Base-by-base conservation (phyloP, 1,140 invertebrate species). In the Pseudomyrmex sp. region DNA sequence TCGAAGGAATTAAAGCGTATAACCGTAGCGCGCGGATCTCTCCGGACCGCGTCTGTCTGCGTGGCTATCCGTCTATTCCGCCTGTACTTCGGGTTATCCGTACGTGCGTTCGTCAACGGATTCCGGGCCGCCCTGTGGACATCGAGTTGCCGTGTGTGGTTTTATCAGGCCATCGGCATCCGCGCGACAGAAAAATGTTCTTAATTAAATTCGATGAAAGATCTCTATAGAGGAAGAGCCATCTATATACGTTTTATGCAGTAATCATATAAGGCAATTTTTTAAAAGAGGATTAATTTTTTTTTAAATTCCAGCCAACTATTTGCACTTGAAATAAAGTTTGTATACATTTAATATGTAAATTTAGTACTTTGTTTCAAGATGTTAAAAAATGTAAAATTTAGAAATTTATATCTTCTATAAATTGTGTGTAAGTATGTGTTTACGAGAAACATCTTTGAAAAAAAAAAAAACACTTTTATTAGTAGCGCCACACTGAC, bases 1-100 rank as follows among this genome's bases (percentile, higher is more conserved):
- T 92, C 93, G 93, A 94, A 94, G 93, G 93, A 94, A 94, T 94
- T 94, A 94, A 94, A 94, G 93, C 91, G 90, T 93, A 94, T 93
- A 91, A 93, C 92, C 86, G 85, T 93, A 90, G 88, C 86, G 89
- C 77, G 89, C 77, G 87, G 88, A 91, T 90, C 87, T 91, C 85
- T 91, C 85, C 76, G 83, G 88, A 88, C 85, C 83, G 87, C 87
- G 89, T 88, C 89, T 84, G 90, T 92, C 90, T 89, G 87, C 85
- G 70, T 62, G 68, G 70, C 70, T 79, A 85, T 87, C 82, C 73
- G 84, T 84, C 83, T 79, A 79, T 74, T 80, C 52, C 77, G 50
- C 35, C 83, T 73, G 76, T 82, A 85, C 82, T 74, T 87, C 62
- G 84, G 76, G 87, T 82, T 83, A 89, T 85, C 73, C 80, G 83